Percentiles rank a stretch among this genome's conserved stretches.
phyloP scores from a whole-genome alignment of 2,888 invertebrate species.

The Phasia obesa region DNA sequence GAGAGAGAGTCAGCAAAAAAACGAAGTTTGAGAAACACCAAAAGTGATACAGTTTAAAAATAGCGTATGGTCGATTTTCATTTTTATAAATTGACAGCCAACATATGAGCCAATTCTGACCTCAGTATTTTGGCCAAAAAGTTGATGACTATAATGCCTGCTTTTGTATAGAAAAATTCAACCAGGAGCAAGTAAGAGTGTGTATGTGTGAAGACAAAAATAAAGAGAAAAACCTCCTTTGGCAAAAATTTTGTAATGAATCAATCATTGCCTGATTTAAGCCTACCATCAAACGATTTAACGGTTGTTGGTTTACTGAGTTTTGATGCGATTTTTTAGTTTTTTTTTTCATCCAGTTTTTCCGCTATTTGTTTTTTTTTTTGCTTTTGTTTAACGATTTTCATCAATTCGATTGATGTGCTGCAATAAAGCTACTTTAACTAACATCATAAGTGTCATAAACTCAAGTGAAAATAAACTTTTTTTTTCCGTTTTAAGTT shows the following conservation, averaged over 20 bases:
- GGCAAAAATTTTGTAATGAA: conserved; percentile 63
- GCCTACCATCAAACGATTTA: conserved; percentile 70
- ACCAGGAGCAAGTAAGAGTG: not conserved
- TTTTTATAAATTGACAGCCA: conserved; percentile 57
- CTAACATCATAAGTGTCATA: conserved; percentile 59
- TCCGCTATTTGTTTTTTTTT: conserved; percentile 12
- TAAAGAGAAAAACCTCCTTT: conserved; percentile 33
- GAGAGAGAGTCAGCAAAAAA: not conserved
- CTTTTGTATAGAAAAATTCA: not conserved
- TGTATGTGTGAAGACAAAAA: conserved; percentile 9
- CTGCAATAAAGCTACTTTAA: conserved; percentile 39
- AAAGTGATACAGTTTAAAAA: conserved; percentile 16
- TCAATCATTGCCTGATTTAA: conserved; percentile 71
- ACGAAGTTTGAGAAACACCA: not conserved
- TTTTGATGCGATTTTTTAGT: conserved; percentile 51
- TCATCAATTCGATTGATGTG: conserved; percentile 57
- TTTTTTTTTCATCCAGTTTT: conserved; percentile 20
- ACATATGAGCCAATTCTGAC: conserved; percentile 60
- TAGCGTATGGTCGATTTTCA: conserved; percentile 1
- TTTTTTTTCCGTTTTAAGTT: not conserved
- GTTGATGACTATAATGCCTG: conserved; percentile 55
- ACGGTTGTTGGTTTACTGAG: conserved; percentile 69
- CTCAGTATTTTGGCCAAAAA: conserved; percentile 68
- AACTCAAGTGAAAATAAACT: conserved; percentile 41
- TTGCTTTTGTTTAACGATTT: conserved; percentile 53